Evolutionary conservation across 2,113 vertebrate species (phyloP), one percentile per base, ranked within the genome.

Genomic region (Lophotis ruficrista): DNA sequence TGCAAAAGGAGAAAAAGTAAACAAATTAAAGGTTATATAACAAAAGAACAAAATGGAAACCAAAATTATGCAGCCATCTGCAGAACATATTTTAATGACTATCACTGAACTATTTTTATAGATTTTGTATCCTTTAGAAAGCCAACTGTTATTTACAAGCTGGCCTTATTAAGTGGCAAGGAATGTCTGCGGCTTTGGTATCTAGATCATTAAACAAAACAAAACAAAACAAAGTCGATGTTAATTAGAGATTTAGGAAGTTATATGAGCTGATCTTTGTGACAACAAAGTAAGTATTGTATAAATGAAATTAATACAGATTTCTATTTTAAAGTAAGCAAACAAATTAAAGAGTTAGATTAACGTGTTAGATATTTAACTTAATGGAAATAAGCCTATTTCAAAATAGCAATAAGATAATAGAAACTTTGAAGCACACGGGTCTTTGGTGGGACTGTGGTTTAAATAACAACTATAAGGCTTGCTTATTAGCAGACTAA

Each of bases 41-140:
- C 9, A 70, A 50, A 91, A 83, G 57, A 93, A 53, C 18, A 50
- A 93, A 93, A 95, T 83, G 38, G 41, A 85, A 93, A 54, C 18
- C 24, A 47, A 89, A 76, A 90, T 87, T 87, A 71, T 51, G 51
- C 62, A 93, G 58, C 70, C 70, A 64, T 91, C 80, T 93, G 64
- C 72, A 84, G 87, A 43, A 87, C 47, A 47, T 94, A 85, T 83
- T 95, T 95, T 87, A 93, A 86, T 94, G 80, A 80, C 58, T 87
- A 43, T 57, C 41, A 56, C 43, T 13, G 31, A 93, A 87, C 58
- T 80, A 81, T 94, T 96, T 96, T 96, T 89, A 57, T 83, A 75
- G 85, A 87, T 60, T 89, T 79, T 65, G 54, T 71, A 85, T 68
- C 62, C 38, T 95, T 83, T 89, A 58, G 37, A 90, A 76, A 89